These are phyloP conservation scores for Drosophila mercatorum DNA, from an alignment of 2,888 invertebrate genomes.

Conservation along the genomic window DNA sequence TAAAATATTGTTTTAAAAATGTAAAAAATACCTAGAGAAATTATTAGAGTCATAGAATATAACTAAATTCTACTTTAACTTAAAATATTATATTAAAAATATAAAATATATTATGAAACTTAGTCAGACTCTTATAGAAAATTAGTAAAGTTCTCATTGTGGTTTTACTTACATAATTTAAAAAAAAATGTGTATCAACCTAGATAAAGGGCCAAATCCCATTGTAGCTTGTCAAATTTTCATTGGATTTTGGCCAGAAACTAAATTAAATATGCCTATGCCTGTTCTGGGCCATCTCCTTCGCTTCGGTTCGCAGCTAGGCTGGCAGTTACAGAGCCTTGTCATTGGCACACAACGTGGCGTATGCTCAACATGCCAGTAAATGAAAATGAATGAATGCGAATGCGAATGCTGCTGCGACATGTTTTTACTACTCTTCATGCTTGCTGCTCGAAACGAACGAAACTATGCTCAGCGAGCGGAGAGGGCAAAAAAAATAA, in stretches of 20 bases:
- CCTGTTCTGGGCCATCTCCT: constrained; percentile 29
- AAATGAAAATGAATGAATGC: constrained; percentile 70
- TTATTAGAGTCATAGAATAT: background rate
- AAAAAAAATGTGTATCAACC: background rate
- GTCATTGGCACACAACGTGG: constrained; percentile 59
- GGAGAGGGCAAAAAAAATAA: constrained; percentile 24
- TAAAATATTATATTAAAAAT: background rate
- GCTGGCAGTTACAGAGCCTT: constrained; percentile 51
- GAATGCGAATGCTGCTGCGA: constrained; percentile 56
- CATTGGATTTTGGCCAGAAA: constrained; percentile 24
- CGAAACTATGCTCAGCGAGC: constrained; percentile 39
- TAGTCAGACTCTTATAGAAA: no score
- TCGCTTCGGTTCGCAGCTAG: constrained; percentile 9
- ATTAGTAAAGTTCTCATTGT: no score
- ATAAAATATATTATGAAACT: no score
- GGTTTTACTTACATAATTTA: no score
- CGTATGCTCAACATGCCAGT: constrained; percentile 57
- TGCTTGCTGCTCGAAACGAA: constrained; percentile 15
- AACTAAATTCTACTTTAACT: background rate
- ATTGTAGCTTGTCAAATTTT: constrained; percentile 20
- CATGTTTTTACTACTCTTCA: constrained; percentile 54
- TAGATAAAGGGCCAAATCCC: background rate
- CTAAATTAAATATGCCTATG: constrained; percentile 42
- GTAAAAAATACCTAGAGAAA: no score
- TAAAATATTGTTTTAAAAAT: no score